These are phyloP conservation scores for Gadus chalcogrammus DNA, from an alignment of 2,113 vertebrate genomes.

Conservation along the genomic window DNA sequence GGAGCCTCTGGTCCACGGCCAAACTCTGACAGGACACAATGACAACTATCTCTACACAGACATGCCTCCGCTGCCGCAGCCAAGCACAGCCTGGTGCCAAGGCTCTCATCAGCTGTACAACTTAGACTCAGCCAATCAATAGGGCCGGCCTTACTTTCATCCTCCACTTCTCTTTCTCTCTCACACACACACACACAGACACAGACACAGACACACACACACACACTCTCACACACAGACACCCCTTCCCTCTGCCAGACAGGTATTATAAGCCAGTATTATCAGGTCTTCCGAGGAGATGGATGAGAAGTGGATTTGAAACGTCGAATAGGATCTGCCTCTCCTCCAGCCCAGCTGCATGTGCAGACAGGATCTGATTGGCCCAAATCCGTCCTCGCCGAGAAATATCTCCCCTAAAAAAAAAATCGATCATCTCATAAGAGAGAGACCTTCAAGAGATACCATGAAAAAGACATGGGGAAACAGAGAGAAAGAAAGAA, in stretches of 20 bases:
- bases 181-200: too few relatives aligned
- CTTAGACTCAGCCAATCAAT: constrained; percentile 71
- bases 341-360: constrained; percentile 68
- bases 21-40: constrained; percentile 49
- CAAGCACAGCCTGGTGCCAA: constrained; percentile 59
- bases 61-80: constrained; percentile 51
- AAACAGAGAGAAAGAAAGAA: constrained; percentile 24
- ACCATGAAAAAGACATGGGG: neutral
- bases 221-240: constrained; percentile 10
- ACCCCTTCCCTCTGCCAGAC: constrained; percentile 55
- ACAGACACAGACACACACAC: neutral
- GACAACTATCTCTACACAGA: constrained; percentile 40
- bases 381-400: constrained; percentile 56
- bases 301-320: constrained; percentile 72
- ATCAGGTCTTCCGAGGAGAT: constrained; percentile 72
- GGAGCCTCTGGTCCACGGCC: constrained; percentile 51
- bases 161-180: neutral
- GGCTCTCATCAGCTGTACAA: constrained; percentile 65
- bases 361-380: constrained; percentile 63
- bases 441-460: constrained; percentile 11
- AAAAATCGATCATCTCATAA: neutral
- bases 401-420: constrained; percentile 58
- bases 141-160: neutral
- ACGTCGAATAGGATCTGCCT: constrained; percentile 73
- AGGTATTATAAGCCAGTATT: constrained; percentile 74